Evolutionary conservation across 2,888 invertebrate species (phyloP), one percentile per base, ranked within the genome.

Genomic region (Agrochola macilenta): DNA sequence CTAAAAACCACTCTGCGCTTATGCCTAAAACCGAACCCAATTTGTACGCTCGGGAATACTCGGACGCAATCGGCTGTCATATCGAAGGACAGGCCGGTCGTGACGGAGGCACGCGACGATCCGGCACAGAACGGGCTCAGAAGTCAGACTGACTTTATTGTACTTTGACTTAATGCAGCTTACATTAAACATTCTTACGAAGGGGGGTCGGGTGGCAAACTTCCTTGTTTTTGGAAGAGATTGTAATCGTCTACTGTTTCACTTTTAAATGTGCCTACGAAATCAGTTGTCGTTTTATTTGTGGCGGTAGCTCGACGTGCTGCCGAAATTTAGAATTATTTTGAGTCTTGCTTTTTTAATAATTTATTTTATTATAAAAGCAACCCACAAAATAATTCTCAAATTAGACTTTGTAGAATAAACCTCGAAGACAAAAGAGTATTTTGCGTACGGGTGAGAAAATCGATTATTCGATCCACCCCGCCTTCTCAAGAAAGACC

Each of bases 131-230:
- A 85, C 43, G 35, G 35, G 54, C 26, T 60, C 65, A n/a, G n/a
- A n/a, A n/a, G n/a, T n/a, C n/a, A 69, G 73, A 69, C 73, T 14
- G 69, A 73, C 74, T 86, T 86, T 79, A 79, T 74, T 63, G 71
- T 82, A 74, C 83, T 85, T 84, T 82, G 86, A 84, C 82, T 84
- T 85, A 82, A 82, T 85, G 85, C 78, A 74, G 85, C 78, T 74
- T 81, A 84, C 81, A 78, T 74, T 52, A 65, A 73, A 82, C 85
- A 85, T 84, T 82, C 85, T 84, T 85, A 60, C 52, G 49, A 68
- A 66, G 82, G 73, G 74, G 23, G 85, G 77, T 63, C 35, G 71
- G 68, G 57, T 17, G 71, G 65, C 26, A 23, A 61, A 69, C 71
- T 77, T 84, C 52, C 81, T 66, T 71, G 77, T 85, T 80, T 73